These are phyloP conservation scores for Meteorus sp. DNA, from an alignment of 1,140 invertebrate genomes.

Conservation along the genomic window DNA sequence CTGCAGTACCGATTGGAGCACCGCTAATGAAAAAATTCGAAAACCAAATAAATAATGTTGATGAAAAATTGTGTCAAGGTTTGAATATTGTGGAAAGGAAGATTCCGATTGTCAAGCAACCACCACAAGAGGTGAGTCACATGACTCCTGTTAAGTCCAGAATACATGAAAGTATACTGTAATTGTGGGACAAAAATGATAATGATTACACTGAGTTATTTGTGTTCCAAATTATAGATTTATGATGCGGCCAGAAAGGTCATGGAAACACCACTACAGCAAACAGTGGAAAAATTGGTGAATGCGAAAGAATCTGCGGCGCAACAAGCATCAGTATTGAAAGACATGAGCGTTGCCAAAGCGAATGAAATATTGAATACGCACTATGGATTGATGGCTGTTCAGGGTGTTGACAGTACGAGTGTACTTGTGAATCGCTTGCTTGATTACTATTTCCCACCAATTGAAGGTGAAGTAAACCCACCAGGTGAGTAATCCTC, in stretches of 20 bases:
- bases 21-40: constrained; percentile 58
- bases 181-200: not conserved
- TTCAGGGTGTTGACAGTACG: constrained; percentile 67
- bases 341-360: constrained; percentile 70
- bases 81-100: constrained; percentile 59
- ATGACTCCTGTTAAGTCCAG: not conserved
- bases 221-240: constrained; percentile 56
- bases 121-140: constrained; percentile 52
- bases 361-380: constrained; percentile 73
- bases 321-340: constrained; percentile 66
- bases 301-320: constrained; percentile 64
- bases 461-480: constrained; percentile 58
- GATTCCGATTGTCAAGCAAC: constrained; percentile 58
- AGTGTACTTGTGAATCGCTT: constrained; percentile 67
- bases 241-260: constrained; percentile 71
- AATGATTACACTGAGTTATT: not conserved
- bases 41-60: constrained; percentile 54
- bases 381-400: constrained; percentile 68
- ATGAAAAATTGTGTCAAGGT: constrained; percentile 59
- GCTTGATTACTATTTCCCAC: constrained; percentile 70
- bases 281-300: constrained; percentile 64
- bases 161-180: not conserved
- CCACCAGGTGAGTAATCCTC: constrained; percentile 54
- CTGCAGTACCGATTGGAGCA: constrained; percentile 48
- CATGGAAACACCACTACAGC: constrained; percentile 65